Evolutionary conservation across 2,113 vertebrate genomes (phyloP).

Genomic region (Malurus cyaneus): DNA sequence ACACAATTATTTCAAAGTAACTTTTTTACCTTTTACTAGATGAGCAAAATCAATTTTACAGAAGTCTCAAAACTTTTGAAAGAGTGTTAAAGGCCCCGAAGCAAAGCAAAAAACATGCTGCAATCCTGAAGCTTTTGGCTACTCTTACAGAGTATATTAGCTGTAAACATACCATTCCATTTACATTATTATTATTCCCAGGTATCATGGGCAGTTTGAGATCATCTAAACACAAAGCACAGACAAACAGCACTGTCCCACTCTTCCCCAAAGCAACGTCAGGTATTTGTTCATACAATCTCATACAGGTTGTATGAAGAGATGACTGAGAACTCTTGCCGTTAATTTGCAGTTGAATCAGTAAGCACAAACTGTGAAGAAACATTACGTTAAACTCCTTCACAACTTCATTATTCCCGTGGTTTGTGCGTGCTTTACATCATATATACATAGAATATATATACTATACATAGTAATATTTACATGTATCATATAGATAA

Average conservation of each 20-base stretch:
- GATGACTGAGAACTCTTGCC: neutral
- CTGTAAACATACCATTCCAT: neutral
- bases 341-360: neutral
- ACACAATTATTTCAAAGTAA: neutral
- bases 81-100: neutral
- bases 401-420: neutral
- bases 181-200: neutral
- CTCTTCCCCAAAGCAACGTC: neutral
- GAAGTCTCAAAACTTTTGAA: neutral
- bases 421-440: neutral
- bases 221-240: neutral
- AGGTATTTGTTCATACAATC: neutral
- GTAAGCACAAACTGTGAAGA: neutral
- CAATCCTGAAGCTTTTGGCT: neutral
- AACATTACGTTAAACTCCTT: neutral
- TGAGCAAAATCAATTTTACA: neutral
- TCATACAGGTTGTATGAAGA: rapidly evolving
- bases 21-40: neutral
- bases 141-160: neutral
- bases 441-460: too few species aligned
- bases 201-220: neutral
- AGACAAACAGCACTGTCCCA: neutral
- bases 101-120: neutral
- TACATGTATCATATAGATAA: too few species aligned
- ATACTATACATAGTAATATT: too few species aligned